Evolutionary conservation across 2,797 vertebrate species (phyloP), one percentile per base, ranked within the genome.

Genomic region (Oreochromis grahami): DNA sequence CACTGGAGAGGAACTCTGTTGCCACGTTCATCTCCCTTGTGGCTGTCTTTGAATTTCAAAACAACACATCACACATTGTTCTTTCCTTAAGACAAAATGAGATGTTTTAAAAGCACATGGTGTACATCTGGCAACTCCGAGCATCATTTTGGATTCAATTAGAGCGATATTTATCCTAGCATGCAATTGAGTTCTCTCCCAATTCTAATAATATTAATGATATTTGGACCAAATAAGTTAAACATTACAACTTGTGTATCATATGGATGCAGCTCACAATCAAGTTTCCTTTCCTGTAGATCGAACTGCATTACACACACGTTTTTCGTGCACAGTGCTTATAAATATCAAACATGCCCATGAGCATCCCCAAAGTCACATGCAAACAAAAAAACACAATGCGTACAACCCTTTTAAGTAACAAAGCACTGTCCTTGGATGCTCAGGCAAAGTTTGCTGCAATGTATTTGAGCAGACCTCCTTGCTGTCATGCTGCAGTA

Each of bases 401-500:
- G 48, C 80, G 84, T 74, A 45, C 55, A 79, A 26, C 7, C 55
- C 32, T 79, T 90, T 87, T 76, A 92, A 90, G 83, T 89, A 82
- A 84, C 87, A 89, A 85, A 90, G 84, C 83, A 58, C 78, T 89
- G 93, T 86, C 94, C 93, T 95, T 94, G 93, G 77, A 88, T 74
- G 76, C 82, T 89, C 87, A 89, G 83, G 29, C 87, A 17, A 79
- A 85, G 79, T 88, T 88, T 93, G 93, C 90, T 34, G 90, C 92
- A 92, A 90, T 88, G 87, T 87, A 87, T 93, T 86, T 78, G 80
- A 85, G 89, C 82, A 86, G 90, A 82, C 86, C 91, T 91, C 88
- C 77, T 86, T 72, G 87, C 90, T 93, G 93, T 93, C 92, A 90
- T 87, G 86, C 89, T 87, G 91, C 93, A 91, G 93, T 79, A 91